These are phyloP conservation scores for Mellivora capensis DNA, from an alignment of 2,113 vertebrate species.

Conservation along the genomic window DNA sequence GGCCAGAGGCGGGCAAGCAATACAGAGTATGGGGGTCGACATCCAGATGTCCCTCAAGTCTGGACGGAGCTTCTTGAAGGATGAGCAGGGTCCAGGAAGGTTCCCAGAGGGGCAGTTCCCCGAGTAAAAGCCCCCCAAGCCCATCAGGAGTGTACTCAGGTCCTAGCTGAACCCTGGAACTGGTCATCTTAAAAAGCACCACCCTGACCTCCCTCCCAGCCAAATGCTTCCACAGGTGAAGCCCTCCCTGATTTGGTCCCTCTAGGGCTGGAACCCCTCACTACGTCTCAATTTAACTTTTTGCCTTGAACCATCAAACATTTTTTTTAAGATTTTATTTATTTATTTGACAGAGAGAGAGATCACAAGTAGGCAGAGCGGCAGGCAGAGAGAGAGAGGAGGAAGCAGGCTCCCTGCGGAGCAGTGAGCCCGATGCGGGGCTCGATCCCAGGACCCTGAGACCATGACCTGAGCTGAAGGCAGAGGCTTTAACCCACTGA, in stretches of 20 bases:
- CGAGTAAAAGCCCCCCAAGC: too few species aligned
- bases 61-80: neutral
- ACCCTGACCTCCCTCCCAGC: neutral
- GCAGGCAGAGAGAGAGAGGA: too few species aligned
- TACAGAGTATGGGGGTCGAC: neutral
- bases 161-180: neutral
- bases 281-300: neutral
- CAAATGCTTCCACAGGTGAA: neutral
- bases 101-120: too few species aligned
- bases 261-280: neutral
- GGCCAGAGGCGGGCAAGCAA: neutral
- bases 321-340: too few species aligned
- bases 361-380: too few species aligned
- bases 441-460: too few species aligned
- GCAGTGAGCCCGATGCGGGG: too few species aligned
- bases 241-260: neutral
- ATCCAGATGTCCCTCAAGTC: neutral
- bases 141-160: neutral
- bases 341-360: too few species aligned
- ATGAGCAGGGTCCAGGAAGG: fast-evolving
- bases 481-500: too few species aligned
- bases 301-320: neutral
- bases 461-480: too few species aligned
- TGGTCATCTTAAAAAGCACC: neutral
- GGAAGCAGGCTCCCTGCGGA: too few species aligned